Evolutionary conservation across 1,140 invertebrate species (phyloP), one percentile per base, ranked within the genome.

Genomic region (Macrosteles quadrilineatus): DNA sequence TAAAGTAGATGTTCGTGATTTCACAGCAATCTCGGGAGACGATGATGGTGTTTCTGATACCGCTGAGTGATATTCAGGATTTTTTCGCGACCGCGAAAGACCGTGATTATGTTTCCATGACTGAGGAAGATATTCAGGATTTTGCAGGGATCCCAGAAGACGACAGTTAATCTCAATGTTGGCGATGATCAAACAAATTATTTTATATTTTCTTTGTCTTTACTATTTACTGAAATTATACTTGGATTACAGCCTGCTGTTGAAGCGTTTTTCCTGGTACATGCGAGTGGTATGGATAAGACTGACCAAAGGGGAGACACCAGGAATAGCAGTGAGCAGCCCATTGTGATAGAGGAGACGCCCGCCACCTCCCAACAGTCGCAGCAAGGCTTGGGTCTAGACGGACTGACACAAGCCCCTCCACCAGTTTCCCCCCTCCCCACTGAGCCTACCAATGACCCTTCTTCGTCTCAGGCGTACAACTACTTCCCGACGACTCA

Each of bases 241-340:
- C n/a, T n/a, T n/a, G n/a, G n/a, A n/a, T 76, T 87, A 55, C 83
- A 95, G 82, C 92, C 94, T 19, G 92, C 94, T 2, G 95, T 97
- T 11, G 95, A 97, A 79, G 92, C 93, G 21, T 96, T 96, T 81
- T 96, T 96, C 83, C 82, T 95, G 23, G 93, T 96, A 9, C 93
- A 96, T 78, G 91, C 92, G 17, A 62, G 55, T 43, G 53, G 57
- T 0, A 43, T 21, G 27, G 57, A 68, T 27, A 59, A 57, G 87
- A 90, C 25, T 83, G 84, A 31, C 32, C 31, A 70, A 32, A 31
- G 31, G 25, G 30, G 43, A 67, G 31, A 36, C 21, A 12, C 12
- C 23, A 59, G 55, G 23, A 30, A 4, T 4, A 27, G 27, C 27
- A 21, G 55, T 59, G 55, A 59, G 55, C 55, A 23, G 21, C 14